Percentiles rank a stretch among this genome's conserved stretches.
Evolutionary conservation across 2,888 invertebrate genomes (phyloP).

Genomic region (Calephelis perditalis): DNA sequence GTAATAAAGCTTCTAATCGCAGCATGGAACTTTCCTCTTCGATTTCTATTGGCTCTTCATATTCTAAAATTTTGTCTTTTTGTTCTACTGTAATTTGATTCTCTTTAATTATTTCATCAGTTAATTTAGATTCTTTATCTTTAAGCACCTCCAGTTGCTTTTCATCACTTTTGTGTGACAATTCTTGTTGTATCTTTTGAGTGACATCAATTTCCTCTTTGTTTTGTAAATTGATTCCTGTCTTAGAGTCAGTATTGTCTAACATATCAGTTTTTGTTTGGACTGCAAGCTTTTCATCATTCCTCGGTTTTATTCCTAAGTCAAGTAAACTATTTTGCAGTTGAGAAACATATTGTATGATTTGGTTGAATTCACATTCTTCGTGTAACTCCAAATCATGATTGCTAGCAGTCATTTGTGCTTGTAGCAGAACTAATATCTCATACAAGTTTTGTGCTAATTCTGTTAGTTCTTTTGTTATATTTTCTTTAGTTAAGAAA

Average conservation of each 20-base stretch:
- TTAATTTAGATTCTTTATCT: too few species aligned
- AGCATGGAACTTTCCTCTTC: conserved; percentile 41
- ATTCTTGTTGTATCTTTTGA: not conserved
- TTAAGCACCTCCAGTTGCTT: too few species aligned
- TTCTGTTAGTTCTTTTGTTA: conserved; percentile 33
- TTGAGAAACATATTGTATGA: conserved; percentile 43
- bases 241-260: not conserved
- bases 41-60: conserved; percentile 17
- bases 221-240: not conserved
- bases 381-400: conserved; percentile 40
- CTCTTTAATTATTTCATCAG: not conserved
- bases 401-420: conserved; percentile 42
- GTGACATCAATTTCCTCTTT: not conserved
- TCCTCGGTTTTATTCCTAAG: conserved; percentile 34
- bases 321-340: conserved; percentile 49
- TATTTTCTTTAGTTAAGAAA: conserved; percentile 24
- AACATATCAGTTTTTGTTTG: not conserved
- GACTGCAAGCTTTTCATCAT: not conserved
- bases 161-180: too few species aligned
- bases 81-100: not conserved
- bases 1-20: conserved; percentile 46
- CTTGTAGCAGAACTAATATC: conserved; percentile 44
- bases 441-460: conserved; percentile 47
- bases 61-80: not conserved
- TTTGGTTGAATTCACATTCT: conserved; percentile 39